A percentile compares a stretch with the other conserved stretches of the same genome.
phyloP scores from a whole-genome alignment of 2,797 vertebrate genomes.

The Hydrolagus colliei region DNA sequence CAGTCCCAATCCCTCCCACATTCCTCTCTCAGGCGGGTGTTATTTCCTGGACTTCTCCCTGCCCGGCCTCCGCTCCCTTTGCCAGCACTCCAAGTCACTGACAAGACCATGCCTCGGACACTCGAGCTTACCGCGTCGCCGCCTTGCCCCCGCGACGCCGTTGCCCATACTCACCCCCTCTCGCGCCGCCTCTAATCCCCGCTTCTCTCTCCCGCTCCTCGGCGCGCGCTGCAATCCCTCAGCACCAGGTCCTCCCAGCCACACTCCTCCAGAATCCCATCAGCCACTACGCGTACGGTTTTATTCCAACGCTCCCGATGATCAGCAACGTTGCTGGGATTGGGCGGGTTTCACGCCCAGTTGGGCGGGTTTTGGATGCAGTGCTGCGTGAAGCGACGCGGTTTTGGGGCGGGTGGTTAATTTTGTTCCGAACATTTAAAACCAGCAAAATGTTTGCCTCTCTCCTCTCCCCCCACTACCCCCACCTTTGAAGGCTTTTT shows the following conservation, averaged over 20 bases:
- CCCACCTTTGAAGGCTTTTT: too few species aligned
- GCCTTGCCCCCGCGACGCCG: background rate
- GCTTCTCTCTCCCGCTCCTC: background rate
- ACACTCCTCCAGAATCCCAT: background rate
- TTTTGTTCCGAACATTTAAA: too few species aligned
- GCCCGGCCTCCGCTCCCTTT: background rate
- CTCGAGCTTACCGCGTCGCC: background rate
- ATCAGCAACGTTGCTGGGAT: too few species aligned
- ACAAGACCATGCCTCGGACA: too few species aligned
- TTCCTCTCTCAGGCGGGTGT: slow-evolving; percentile 9
- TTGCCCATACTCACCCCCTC: background rate
- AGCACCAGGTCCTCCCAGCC: background rate
- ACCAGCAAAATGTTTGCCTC: too few species aligned
- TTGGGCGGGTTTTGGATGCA: too few species aligned
- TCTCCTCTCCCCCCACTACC: too few species aligned
- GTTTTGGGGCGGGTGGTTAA: too few species aligned
- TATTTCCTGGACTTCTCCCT: background rate
- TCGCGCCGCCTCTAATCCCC: too few species aligned
- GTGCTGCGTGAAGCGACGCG: too few species aligned
- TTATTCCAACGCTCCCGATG: background rate
- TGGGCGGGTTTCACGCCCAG: too few species aligned
- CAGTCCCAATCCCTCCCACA: slow-evolving; percentile 17
- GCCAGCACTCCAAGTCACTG: background rate
- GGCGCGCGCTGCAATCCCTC: background rate
- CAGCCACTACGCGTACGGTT: background rate